These are phyloP conservation scores for Melanotaenia pygmaea DNA, from an alignment of 2,797 vertebrate genomes.

Conservation along the genomic window DNA sequence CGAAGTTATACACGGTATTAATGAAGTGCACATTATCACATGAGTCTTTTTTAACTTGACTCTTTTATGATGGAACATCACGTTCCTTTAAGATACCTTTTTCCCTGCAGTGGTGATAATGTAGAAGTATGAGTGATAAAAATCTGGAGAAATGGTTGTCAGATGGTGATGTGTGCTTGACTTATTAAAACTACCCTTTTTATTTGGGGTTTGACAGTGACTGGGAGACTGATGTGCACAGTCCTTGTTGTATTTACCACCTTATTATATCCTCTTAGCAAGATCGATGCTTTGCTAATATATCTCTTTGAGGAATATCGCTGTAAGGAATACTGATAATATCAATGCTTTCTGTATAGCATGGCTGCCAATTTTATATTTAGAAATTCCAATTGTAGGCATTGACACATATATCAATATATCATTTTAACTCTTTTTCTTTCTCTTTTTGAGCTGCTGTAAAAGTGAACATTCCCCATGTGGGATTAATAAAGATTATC, in stretches of 20 bases:
- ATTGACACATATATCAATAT: conserved; percentile 5
- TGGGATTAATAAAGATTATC: too few relatives aligned
- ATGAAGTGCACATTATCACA: conserved; percentile 9
- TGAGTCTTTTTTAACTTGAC: neutral
- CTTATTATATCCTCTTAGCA: conserved; percentile 19
- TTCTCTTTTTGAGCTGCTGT: too few relatives aligned
- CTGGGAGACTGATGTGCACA: conserved; percentile 1
- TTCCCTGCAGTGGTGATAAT: neutral
- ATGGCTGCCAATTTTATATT: conserved; percentile 22
- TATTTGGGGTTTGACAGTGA: neutral
- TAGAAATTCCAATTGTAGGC: conserved; percentile 42
- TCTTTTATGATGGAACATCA: neutral
- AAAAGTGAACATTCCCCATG: too few relatives aligned
- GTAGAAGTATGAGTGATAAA: neutral
- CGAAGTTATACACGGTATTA: conserved; percentile 2
- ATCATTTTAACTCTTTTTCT: too few relatives aligned
- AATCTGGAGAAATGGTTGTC: neutral
- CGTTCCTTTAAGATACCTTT: neutral
- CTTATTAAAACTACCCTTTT: conserved; percentile 20
- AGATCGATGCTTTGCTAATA: conserved; percentile 19
- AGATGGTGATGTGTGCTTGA: conserved; percentile 15
- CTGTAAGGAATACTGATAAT: conserved; percentile 13
- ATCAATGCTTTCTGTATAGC: conserved; percentile 9
- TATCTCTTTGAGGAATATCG: conserved; percentile 3
- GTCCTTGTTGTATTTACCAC: conserved; percentile 13